Evolutionary conservation across 2,113 vertebrate genomes (phyloP).

Genomic region (Nestor notabilis): DNA sequence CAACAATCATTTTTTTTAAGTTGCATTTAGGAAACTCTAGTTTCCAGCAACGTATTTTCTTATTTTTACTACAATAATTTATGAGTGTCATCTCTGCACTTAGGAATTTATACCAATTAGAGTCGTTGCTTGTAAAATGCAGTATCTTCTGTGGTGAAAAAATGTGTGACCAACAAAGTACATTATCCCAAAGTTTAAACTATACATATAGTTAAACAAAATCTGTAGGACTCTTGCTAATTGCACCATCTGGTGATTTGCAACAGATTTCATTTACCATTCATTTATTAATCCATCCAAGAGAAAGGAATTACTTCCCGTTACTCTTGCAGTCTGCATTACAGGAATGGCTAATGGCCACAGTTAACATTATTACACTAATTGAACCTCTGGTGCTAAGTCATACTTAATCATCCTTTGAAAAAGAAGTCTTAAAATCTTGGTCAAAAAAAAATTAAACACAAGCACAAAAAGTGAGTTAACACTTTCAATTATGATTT

Average conservation of each 20-base stretch:
- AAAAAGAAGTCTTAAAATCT: not conserved
- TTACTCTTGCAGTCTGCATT: not conserved
- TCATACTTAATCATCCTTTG: not conserved
- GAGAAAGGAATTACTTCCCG: not conserved
- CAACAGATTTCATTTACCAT: not conserved
- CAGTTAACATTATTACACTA: not conserved
- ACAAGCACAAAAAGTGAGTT: not conserved
- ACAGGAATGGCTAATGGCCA: not conserved
- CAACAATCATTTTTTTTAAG: not conserved
- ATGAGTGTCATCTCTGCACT: not conserved
- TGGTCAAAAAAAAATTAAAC: not conserved
- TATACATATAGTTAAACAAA: not conserved
- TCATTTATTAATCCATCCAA: not conserved
- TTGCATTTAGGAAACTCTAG: not conserved
- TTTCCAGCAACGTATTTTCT: not conserved
- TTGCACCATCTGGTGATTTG: not conserved
- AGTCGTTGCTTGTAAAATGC: not conserved
- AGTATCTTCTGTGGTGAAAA: not conserved
- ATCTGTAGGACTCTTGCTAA: not conserved
- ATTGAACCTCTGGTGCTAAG: not conserved
- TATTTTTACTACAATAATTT: not conserved
- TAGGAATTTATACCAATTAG: not conserved
- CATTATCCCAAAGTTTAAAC: not conserved
- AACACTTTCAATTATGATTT: not conserved
- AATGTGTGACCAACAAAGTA: not conserved